Conservation (phyloP, 2,113 vertebrate genomes). For the Nothocercus julius region DNA sequence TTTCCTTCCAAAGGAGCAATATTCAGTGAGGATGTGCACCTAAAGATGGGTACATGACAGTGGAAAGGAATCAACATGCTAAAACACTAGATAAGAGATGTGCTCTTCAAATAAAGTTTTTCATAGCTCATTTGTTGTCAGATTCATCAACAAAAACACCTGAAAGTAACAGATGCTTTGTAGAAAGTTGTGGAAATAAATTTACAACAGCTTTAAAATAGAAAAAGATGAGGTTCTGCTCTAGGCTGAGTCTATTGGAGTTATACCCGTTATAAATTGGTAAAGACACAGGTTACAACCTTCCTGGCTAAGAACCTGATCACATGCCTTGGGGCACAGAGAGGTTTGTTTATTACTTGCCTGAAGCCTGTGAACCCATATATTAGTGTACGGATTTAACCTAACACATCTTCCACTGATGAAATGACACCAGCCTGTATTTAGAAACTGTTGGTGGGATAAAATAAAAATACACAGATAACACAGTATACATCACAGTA, state of each 20-base stretch:
- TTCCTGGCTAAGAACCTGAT: neutral
- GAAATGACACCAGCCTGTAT: neutral
- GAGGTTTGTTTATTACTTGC: neutral
- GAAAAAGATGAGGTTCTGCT: neutral
- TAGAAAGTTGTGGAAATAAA: neutral
- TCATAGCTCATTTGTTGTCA: neutral
- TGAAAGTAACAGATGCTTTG: neutral
- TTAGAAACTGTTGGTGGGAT: neutral
- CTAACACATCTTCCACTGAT: neutral
- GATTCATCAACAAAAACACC: neutral
- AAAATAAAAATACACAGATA: neutral
- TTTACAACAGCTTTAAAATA: neutral
- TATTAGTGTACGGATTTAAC: neutral
- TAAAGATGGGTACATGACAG: neutral
- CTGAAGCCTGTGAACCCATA: neutral
- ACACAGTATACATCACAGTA: neutral
- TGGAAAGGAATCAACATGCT: neutral
- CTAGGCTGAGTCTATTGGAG: neutral
- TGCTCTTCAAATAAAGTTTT: neutral
- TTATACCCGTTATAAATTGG: neutral
- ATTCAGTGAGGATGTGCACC: neutral
- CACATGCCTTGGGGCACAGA: fast-evolving
- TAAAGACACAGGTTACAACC: neutral
- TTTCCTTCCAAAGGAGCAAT: neutral
- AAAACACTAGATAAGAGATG: neutral